Base-by-base conservation (phyloP, 1,140 invertebrate species). In the Atta texana region DNA sequence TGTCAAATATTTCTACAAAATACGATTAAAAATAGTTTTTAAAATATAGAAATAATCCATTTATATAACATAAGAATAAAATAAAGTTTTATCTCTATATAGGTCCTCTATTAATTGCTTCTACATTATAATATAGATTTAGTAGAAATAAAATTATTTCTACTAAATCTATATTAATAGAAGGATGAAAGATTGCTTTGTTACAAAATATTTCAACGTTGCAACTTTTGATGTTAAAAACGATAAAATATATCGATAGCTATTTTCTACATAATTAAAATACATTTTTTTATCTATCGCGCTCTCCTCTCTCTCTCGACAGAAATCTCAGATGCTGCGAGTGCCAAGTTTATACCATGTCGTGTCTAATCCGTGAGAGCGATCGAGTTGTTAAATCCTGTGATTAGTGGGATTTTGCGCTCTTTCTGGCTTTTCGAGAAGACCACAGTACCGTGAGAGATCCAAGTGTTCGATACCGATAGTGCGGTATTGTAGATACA, bases 401-500 rank as follows among this genome's bases (percentile, higher is more conserved):
- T 28, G 57, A 61, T 81, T 81, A 81, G 77, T 39, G 68, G 53
- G 66, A 59, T 59, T 61, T 59, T 3, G 49, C 64, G 53, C 68
- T 75, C 69, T 82, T 86, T 66, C 57, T 28, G 63, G 16, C 28
- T 63, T n/a, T 24, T 49, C 57, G 44, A 55, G 21, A 49, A 71
- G 80, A 57, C 72, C 64, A 69, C 82, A 64, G 61, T 63, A 84
- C 64, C 87, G 82, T 90, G 89, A 81, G 77, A 90, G 85, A 91
- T 91, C 39, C 87, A 63, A 85, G 71, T 81, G 55, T 68, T 63
- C 74, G 89, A 90, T 91, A 87, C 78, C 51, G 86, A 72, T 55
- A 59, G 51, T 69, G 84, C 57, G 61, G 78, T 87, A 85, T 84
- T 84, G 55, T 77, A 80, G 89, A 84, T 91, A 89, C 89, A 90